phyloP scores from a whole-genome alignment of 2,113 vertebrate species.

The Oceanodroma tethys region DNA sequence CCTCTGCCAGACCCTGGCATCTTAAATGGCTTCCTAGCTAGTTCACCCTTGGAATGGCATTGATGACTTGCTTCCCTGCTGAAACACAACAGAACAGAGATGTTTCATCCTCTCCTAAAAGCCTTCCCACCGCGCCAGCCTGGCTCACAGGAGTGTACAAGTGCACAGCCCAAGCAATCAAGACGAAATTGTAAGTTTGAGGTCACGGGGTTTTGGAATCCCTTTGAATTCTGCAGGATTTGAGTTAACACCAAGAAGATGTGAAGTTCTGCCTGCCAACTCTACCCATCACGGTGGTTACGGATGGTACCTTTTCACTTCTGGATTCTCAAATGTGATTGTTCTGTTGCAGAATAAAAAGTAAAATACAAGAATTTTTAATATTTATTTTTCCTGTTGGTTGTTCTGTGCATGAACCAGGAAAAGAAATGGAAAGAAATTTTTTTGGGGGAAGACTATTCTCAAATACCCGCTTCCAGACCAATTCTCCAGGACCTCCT shows the following conservation, averaged over 20 bases:
- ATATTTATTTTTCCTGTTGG: background rate
- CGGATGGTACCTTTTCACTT: background rate
- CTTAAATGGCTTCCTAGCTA: slow-evolving; percentile 65
- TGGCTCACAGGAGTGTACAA: fast-evolving
- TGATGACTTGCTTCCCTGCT: slow-evolving; percentile 68
- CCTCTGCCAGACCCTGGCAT: slow-evolving; percentile 50
- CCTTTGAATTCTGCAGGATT: background rate
- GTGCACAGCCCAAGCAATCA: background rate
- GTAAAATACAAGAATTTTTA: background rate
- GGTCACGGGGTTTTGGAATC: fast-evolving
- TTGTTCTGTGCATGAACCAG: background rate
- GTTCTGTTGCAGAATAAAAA: background rate
- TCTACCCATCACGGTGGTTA: background rate
- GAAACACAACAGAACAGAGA: slow-evolving; percentile 61
- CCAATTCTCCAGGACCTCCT: background rate
- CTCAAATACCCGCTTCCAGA: background rate
- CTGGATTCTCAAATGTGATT: background rate
- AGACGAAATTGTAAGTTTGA: background rate
- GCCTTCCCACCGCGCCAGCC: fast-evolving
- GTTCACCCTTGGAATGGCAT: slow-evolving; percentile 68
- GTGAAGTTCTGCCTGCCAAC: background rate
- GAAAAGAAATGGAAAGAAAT: background rate
- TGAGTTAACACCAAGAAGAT: background rate
- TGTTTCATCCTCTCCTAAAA: background rate
- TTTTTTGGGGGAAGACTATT: background rate